Base-by-base conservation (phyloP, 1,140 invertebrate genomes). In the Drosophila orena region DNA sequence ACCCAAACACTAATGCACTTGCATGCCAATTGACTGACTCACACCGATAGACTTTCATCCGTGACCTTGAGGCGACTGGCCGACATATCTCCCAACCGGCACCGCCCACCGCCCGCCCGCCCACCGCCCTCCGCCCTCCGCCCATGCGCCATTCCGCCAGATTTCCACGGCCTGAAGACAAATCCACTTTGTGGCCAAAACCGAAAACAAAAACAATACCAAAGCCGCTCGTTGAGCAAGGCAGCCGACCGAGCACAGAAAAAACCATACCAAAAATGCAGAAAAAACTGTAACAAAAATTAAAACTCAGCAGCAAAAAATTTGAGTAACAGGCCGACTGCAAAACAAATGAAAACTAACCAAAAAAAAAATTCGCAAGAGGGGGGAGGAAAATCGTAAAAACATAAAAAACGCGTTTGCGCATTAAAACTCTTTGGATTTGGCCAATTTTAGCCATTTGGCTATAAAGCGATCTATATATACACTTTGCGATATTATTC, bases 351-450 rank as follows among this genome's bases (percentile, higher is more conserved):
- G 64, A 76, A 57, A 65, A 55, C 8, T 24, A 10, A 50, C 49
- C 38, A 65, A 35, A 47, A 65, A 66, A 66, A 66, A 62, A 46
- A 37, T 15, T 20, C 42, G 35, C 65, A 70, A 56, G 47, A 34
- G 34, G 59, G 64, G 66, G 66, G 50, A 56, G 56, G 44, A 81
- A 81, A 88, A 88, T 81, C 83, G 66, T 86, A 75, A 88, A 81
- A 88, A 83, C 78, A 88, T 88, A 81, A 88, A 57, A 83, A 86
- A 86, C 83, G 83, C 86, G 86, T 90, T 90, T 89, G 84, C 64
- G 77, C 71, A 79, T 84, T 79, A 70, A 70, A 68, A 68, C 53
- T 52, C 34, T 80, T 77, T 70, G 59, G 68, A 74, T 85, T 85
- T 90, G 68, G 78, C 75, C 86, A 81, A 86, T 85, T 90, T 90